Conservation (phyloP, 35 echinoderm and acorn worm species). For the Patiria miniata region DNA sequence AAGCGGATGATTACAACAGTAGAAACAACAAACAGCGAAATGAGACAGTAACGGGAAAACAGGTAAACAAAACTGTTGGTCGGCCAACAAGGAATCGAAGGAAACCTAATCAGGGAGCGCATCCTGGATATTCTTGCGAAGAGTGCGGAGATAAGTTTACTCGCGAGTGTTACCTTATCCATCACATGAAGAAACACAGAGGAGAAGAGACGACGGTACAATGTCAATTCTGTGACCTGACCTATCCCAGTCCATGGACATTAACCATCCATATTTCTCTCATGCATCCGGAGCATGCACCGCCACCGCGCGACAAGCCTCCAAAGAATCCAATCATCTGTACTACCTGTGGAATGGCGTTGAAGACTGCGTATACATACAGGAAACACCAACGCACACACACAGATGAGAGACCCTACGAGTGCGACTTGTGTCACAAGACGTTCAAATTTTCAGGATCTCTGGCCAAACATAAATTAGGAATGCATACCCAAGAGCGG, state of each 20-base stretch:
- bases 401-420: background rate
- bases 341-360: background rate
- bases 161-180: background rate
- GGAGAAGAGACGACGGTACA: background rate
- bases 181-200: background rate
- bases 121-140: background rate
- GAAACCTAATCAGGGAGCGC: too few relatives aligned
- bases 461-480: background rate
- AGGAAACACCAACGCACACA: background rate
- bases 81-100: too few relatives aligned
- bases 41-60: too few relatives aligned
- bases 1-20: too few relatives aligned
- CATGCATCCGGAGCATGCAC: background rate
- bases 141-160: background rate
- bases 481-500: background rate
- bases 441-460: background rate
- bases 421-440: background rate
- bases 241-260: background rate
- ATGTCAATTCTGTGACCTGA: background rate
- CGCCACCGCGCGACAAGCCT: background rate
- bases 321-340: background rate
- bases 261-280: background rate
- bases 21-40: too few relatives aligned
- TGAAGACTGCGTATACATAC: background rate
- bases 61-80: too few relatives aligned